A percentile compares a stretch with the other conserved stretches of the same genome.
phyloP scores from a whole-genome alignment of 2,113 vertebrate species.

The Ovis canadensis region DNA sequence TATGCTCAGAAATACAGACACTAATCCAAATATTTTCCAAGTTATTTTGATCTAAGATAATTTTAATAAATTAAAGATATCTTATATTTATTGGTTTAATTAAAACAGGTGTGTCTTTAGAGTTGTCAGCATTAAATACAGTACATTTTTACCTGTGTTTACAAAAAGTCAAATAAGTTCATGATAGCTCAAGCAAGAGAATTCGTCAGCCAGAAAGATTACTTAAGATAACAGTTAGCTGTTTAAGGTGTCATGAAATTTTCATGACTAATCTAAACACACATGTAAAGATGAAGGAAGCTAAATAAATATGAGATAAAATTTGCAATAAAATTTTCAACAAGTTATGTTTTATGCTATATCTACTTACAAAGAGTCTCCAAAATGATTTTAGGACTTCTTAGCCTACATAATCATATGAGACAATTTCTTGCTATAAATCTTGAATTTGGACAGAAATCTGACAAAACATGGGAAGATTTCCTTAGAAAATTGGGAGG shows the following conservation, averaged over 20 bases:
- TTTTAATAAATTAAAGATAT: background rate
- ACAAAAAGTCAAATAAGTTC: background rate
- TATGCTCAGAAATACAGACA: background rate
- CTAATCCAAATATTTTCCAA: background rate
- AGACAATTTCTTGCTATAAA: background rate
- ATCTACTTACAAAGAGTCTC: background rate
- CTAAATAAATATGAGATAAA: background rate
- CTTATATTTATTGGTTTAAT: background rate
- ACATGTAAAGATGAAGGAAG: background rate
- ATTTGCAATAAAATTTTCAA: background rate
- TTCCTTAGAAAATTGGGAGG: background rate
- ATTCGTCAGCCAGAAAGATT: background rate
- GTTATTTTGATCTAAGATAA: background rate
- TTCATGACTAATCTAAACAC: background rate
- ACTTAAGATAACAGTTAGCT: background rate
- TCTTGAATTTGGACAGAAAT: background rate
- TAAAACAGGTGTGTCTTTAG: background rate
- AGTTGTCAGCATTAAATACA: background rate
- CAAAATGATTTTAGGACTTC: background rate
- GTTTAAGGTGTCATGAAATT: background rate
- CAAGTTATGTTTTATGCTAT: background rate
- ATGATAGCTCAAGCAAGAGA: background rate
- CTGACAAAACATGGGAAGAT: background rate
- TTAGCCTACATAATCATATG: background rate
- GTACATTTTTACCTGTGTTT: background rate